Evolutionary conservation across 37 sponge, comb jelly and placozoan genomes (phyloP).

Genomic region (Eunapius fragilis): DNA sequence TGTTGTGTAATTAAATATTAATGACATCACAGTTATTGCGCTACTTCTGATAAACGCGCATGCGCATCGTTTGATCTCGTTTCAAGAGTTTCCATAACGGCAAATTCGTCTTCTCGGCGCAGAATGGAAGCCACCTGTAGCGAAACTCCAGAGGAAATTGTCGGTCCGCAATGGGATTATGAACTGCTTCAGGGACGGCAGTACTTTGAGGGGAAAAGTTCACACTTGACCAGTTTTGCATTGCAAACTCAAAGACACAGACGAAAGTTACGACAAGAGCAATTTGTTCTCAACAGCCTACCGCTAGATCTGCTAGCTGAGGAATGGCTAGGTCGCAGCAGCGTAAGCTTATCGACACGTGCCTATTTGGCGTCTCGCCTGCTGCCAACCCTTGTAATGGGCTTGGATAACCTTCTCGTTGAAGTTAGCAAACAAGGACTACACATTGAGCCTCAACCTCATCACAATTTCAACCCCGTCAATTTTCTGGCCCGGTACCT

Average conservation of each 20-base stretch:
- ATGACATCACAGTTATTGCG: too few relatives aligned
- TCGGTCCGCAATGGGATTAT: neutral
- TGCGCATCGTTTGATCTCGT: neutral
- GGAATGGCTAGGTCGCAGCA: constrained; percentile 68
- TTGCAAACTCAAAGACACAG: neutral
- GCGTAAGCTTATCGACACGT: constrained; percentile 20
- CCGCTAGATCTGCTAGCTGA: constrained; percentile 74
- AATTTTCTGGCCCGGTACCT: constrained; percentile 93
- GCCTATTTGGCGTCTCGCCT: constrained; percentile 74
- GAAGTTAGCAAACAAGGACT: constrained; percentile 45
- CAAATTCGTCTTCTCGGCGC: neutral
- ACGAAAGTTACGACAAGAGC: constrained; percentile 6
- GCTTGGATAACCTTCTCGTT: constrained; percentile 79
- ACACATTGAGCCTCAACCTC: neutral
- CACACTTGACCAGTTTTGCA: neutral
- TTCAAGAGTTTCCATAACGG: neutral
- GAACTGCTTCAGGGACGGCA: neutral
- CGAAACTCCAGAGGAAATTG: neutral
- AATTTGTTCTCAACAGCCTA: constrained; percentile 10
- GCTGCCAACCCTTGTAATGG: constrained; percentile 79
- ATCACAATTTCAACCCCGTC: constrained; percentile 86
- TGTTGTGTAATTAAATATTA: too few relatives aligned
- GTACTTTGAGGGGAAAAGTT: neutral
- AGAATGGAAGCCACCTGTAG: neutral
- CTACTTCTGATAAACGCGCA: neutral